These are phyloP conservation scores for Hylaeus volcanicus DNA, from an alignment of 1,140 invertebrate species.

Conservation along the genomic window DNA sequence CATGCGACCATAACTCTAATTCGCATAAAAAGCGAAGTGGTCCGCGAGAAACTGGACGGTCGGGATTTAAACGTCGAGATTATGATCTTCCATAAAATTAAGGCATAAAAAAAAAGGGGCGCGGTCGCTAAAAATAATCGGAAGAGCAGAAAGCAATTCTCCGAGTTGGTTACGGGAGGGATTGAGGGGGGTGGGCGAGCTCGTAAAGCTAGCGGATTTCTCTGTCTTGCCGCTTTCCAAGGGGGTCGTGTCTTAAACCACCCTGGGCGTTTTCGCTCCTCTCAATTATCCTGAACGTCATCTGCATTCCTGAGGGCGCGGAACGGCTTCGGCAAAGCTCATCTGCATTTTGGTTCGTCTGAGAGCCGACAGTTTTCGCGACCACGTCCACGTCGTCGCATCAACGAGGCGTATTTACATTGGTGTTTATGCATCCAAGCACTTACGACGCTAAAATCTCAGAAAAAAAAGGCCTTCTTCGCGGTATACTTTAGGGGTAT, in stretches of 20 bases:
- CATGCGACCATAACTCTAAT: neutral
- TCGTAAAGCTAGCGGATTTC: constrained; percentile 5
- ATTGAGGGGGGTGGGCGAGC: neutral
- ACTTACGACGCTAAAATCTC: no score
- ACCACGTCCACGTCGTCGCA: neutral
- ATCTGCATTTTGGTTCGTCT: constrained; percentile 26
- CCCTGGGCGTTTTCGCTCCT: constrained; percentile 20
- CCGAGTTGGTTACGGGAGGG: neutral
- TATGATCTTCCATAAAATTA: constrained; percentile 26
- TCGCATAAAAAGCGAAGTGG: neutral
- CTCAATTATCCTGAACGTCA: constrained; percentile 38
- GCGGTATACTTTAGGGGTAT: no score
- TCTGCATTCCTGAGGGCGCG: constrained; percentile 21
- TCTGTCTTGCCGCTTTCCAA: neutral
- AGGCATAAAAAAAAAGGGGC: neutral
- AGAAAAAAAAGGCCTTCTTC: no score
- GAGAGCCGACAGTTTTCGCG: neutral
- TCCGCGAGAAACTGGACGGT: neutral
- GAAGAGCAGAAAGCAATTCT: constrained; percentile 12
- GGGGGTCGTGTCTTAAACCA: constrained; percentile 22
- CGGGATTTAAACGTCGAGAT: constrained; percentile 13
- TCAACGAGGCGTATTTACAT: neutral
- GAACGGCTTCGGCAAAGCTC: neutral
- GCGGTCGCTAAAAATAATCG: constrained; percentile 25
- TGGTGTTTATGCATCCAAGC: neutral